A percentile compares a stretch with the other conserved stretches of the same genome.
phyloP scores from a whole-genome alignment of 1,140 invertebrate species.

The Drosophila tsacasi region DNA sequence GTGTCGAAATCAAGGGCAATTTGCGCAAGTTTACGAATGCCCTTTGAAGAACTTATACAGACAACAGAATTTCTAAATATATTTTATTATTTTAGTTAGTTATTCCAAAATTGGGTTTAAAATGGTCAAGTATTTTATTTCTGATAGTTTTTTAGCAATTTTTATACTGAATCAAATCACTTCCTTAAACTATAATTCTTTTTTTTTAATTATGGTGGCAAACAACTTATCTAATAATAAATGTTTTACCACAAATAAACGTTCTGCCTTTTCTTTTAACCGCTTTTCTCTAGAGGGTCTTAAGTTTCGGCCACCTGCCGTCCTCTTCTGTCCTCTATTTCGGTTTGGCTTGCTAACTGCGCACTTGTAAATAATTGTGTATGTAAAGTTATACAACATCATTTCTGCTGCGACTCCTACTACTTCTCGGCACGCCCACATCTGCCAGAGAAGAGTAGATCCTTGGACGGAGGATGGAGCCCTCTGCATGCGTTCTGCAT shows the following conservation, averaged over 20 bases:
- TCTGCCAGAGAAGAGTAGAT: not conserved
- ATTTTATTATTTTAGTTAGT: too few relatives aligned
- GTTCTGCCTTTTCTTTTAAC: not conserved
- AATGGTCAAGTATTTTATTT: not conserved
- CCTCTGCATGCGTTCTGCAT: constrained; percentile 58
- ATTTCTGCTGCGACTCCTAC: constrained; percentile 11
- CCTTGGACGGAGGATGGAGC: constrained; percentile 8
- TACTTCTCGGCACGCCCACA: constrained; percentile 2
- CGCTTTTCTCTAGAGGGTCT: not conserved
- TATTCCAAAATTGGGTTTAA: not conserved
- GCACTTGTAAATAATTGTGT: constrained; percentile 81
- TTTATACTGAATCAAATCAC: not conserved
- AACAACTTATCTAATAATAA: not conserved
- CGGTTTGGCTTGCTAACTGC: constrained; percentile 44
- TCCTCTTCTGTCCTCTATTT: constrained; percentile 4
- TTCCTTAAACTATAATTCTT: not conserved
- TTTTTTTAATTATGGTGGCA: not conserved
- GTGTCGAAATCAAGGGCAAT: constrained; percentile 11
- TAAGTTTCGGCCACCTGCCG: constrained; percentile 11
- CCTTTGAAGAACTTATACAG: not conserved
- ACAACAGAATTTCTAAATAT: not conserved
- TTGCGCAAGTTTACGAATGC: constrained; percentile 6
- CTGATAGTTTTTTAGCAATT: not conserved
- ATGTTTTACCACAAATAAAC: not conserved
- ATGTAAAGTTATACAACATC: constrained; percentile 76